Evolutionary conservation across 2,888 invertebrate genomes (phyloP).

Genomic region (Xanthorhoe spadicearia): DNA sequence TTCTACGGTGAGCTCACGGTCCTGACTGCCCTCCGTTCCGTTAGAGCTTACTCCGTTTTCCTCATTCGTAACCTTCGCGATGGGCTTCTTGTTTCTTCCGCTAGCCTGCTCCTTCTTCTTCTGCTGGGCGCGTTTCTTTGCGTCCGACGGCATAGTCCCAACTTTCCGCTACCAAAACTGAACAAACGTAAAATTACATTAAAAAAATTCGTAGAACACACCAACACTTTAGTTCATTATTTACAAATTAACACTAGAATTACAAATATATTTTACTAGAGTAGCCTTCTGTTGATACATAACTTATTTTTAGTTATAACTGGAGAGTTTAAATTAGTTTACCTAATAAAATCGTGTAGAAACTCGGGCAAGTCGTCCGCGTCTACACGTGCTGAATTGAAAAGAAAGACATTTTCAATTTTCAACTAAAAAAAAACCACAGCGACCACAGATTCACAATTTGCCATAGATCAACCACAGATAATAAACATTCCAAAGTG

Average conservation of each 20-base stretch:
- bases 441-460: constrained; percentile 40
- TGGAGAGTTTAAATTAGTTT: constrained; percentile 41
- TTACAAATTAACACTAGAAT: not conserved
- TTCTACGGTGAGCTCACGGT: constrained; percentile 89
- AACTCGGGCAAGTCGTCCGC: constrained; percentile 70
- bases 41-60: constrained; percentile 83
- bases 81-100: constrained; percentile 86
- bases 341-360: constrained; percentile 64
- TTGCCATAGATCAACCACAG: not conserved
- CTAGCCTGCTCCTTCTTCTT: constrained; percentile 98
- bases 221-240: constrained; percentile 12
- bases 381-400: constrained; percentile 81
- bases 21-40: constrained; percentile 63
- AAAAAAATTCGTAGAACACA: constrained; percentile 30
- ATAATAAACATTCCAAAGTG: not conserved
- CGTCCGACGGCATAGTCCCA: constrained; percentile 96
- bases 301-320: constrained; percentile 10
- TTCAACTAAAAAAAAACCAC: constrained; percentile 34
- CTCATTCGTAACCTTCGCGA: constrained; percentile 80
- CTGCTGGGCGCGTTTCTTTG: constrained; percentile 98
- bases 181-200: constrained; percentile 32
- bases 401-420: constrained; percentile 68
- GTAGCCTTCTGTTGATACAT: not conserved
- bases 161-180: constrained; percentile 53
- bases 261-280: not conserved